Evolutionary conservation across 2,888 invertebrate genomes (phyloP), one percentile per base, ranked within the genome.

Genomic region (Brachynemurus nebulosus): DNA sequence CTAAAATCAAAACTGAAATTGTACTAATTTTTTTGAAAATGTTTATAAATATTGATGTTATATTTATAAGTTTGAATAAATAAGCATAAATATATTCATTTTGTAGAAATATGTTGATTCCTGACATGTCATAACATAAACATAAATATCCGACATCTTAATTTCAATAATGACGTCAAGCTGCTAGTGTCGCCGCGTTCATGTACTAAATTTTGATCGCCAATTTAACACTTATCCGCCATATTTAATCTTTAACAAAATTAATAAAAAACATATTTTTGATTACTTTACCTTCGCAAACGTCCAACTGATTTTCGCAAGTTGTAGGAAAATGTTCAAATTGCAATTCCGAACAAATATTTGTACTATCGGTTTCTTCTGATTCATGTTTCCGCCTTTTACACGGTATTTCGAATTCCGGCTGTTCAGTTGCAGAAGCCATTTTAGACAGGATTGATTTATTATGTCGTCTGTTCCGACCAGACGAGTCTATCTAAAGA

Each of bases 401-500:
- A 53, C 61, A 61, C 55, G 58, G 51, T 54, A 63, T 63, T 62
- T 60, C 64, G 59, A 63, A 61, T 61, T 62, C 62, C 54, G 56
- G 56, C 54, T 60, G 61, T 57, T 63, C 63, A 57, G 59, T 59
- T 58, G 58, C 57, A 60, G 64, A 60, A 59, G 64, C 64, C 65
- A 65, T 65, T 56, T 64, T 65, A 30, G n/a, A 30, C 30, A 30
- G 30, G 14, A 30, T 30, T 30, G 30, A 30, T 30, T 30, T 30
- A 30, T 23, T 7, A 7, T 7, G 9, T 23, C 9, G 9, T n/a
- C n/a, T 30, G 11, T 30, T 12, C 30, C 14, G n/a, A 12, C 30
- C n/a, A 30, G 14, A 12, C 4, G 30, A 12, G 30, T 12, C n/a
- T 30, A n/a, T 30, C 30, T 30, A 12, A n/a, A 30, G 30, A 30